Evolutionary conservation across 2,888 invertebrate genomes (phyloP).

Genomic region (Archips xylosteana): DNA sequence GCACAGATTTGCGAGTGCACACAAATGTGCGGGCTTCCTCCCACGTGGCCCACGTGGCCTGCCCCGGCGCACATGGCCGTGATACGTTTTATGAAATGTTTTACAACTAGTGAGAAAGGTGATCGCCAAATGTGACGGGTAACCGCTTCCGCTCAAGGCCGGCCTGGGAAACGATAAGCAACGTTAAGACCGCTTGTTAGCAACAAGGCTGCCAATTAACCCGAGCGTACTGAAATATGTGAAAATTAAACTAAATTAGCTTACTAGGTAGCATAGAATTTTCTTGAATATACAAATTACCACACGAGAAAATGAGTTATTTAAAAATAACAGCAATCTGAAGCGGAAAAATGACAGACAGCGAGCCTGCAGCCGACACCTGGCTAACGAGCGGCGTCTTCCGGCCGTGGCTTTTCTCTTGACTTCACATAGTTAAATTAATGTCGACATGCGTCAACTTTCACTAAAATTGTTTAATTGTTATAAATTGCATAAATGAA

Average conservation of each 20-base stretch:
- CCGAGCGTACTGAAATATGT: not conserved
- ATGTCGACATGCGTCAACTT: slow-evolving; percentile 1
- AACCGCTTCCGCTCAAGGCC: slow-evolving; percentile 62
- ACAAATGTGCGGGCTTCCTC: slow-evolving; percentile 61
- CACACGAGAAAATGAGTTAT: slow-evolving; percentile 47
- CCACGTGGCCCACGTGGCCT: slow-evolving; percentile 65
- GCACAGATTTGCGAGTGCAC: slow-evolving; percentile 76
- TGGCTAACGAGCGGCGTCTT: slow-evolving; percentile 47
- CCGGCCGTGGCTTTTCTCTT: slow-evolving; percentile 29
- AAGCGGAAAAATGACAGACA: slow-evolving; percentile 61
- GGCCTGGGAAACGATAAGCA: slow-evolving; percentile 45
- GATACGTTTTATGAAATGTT: slow-evolving; percentile 74
- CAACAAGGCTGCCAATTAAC: slow-evolving; percentile 33
- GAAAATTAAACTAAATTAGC: slow-evolving; percentile 9
- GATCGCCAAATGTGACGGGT: slow-evolving; percentile 64
- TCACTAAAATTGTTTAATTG: slow-evolving; percentile 9
- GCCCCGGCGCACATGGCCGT: slow-evolving; percentile 70
- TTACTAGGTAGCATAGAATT: slow-evolving; percentile 40
- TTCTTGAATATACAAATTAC: slow-evolving; percentile 46
- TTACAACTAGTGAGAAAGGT: slow-evolving; percentile 81
- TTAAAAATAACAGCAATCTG: slow-evolving; percentile 61
- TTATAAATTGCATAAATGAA: not conserved
- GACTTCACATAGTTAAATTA: slow-evolving; percentile 9
- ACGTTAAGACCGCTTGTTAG: slow-evolving; percentile 45
- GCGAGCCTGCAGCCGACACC: slow-evolving; percentile 57